These are phyloP conservation scores for Pseudorectes ferrugineus DNA, from an alignment of 2,113 vertebrate genomes.

Conservation along the genomic window DNA sequence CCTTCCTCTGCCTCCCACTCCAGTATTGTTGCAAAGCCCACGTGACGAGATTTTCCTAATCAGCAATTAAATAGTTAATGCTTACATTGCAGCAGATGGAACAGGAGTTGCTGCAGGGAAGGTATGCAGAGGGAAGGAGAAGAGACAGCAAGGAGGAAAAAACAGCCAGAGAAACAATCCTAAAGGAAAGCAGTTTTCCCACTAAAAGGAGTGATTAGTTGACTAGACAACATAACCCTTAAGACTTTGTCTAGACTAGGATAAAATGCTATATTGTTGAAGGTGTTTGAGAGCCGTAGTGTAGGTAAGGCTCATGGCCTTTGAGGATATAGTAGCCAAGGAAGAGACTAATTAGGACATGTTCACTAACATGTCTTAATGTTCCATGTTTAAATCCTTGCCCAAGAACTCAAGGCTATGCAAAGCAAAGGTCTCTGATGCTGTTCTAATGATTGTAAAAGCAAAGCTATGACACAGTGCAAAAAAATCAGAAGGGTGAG, in stretches of 20 bases:
- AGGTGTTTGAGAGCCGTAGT: not conserved
- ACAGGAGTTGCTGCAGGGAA: conserved; percentile 47
- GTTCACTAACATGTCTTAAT: not conserved
- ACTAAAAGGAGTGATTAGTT: not conserved
- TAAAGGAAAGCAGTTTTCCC: conserved; percentile 8
- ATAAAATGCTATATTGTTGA: conserved; percentile 21
- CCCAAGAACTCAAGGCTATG: conserved; percentile 16
- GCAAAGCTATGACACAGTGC: not conserved
- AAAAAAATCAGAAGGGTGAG: not conserved
- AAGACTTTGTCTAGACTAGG: conserved; percentile 47
- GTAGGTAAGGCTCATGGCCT: not conserved
- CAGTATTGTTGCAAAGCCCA: not conserved
- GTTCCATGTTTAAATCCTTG: not conserved
- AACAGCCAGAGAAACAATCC: not conserved
- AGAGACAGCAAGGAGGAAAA: conserved; percentile 7
- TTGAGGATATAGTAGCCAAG: not conserved
- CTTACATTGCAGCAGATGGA: conserved; percentile 30
- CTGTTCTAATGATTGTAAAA: not conserved
- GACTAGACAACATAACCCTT: not conserved
- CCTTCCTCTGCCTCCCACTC: conserved; percentile 6
- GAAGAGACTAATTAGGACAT: not conserved
- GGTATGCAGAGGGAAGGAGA: conserved; percentile 31
- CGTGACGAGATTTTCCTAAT: conserved; percentile 14
- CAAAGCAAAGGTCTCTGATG: conserved; percentile 13
- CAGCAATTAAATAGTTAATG: conserved; percentile 57